phyloP scores from a whole-genome alignment of 2,888 invertebrate species.

The Chelonus formosanus region DNA sequence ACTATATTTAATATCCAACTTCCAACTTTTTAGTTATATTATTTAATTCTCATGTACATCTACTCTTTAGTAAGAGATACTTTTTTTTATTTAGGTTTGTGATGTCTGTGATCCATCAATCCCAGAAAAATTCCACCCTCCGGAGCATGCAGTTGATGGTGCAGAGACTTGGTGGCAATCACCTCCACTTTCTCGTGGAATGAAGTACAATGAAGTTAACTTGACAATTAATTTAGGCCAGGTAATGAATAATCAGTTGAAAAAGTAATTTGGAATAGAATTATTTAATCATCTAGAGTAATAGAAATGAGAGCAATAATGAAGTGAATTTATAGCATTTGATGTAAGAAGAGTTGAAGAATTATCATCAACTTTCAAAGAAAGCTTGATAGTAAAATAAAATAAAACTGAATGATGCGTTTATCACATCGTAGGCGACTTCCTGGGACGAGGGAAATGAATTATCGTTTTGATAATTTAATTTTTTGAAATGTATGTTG shows the following conservation, averaged over 20 bases:
- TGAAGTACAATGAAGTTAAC: constrained; percentile 97
- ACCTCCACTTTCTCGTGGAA: constrained; percentile 95
- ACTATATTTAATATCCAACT: no score
- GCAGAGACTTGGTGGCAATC: constrained; percentile 98
- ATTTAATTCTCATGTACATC: no score
- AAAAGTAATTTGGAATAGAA: background rate
- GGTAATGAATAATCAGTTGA: constrained; percentile 69
- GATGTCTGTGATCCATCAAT: constrained; percentile 85
- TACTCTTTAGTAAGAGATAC: no score
- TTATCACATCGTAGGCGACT: constrained; percentile 52
- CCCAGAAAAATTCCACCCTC: constrained; percentile 83
- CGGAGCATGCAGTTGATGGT: constrained; percentile 94
- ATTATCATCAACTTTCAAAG: constrained; percentile 1
- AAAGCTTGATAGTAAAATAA: background rate
- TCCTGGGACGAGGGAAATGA: constrained; percentile 51
- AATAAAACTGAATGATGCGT: constrained; percentile 14
- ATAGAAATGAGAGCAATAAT: no score
- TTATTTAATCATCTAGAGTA: background rate
- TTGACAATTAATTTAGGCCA: constrained; percentile 97
- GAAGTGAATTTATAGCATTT: no score
- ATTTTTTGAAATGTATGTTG: background rate
- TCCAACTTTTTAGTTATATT: no score
- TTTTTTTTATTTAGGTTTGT: constrained; percentile 75
- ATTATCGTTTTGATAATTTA: constrained; percentile 43
- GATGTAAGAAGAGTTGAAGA: background rate